A percentile compares a stretch with the other conserved stretches of the same genome.
phyloP scores from a whole-genome alignment of 2,888 invertebrate species.

The Branchellion lobata region DNA sequence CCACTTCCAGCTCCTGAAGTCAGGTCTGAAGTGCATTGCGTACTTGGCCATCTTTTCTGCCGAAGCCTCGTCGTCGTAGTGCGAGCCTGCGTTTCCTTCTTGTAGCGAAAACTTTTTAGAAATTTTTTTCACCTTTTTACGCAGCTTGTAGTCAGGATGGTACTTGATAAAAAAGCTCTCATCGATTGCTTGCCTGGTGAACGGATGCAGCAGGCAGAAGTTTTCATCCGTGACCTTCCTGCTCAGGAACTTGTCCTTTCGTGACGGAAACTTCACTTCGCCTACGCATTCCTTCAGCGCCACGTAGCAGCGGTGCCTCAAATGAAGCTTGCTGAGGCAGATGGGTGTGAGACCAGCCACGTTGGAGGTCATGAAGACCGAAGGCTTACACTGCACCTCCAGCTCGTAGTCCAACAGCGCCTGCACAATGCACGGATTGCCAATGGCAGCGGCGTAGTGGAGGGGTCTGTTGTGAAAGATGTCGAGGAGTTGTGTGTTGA shows the following conservation, averaged over 20 bases:
- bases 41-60: constrained; percentile 10
- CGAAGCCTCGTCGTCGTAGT: constrained; percentile 6
- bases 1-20: constrained; percentile 18
- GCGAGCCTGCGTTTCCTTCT: constrained; percentile 1
- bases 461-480: constrained; percentile 28
- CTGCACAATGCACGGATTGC: constrained; percentile 5
- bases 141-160: neutral
- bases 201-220: neutral
- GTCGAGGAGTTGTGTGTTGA: constrained; percentile 28
- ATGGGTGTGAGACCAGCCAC: constrained; percentile 21
- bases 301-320: constrained; percentile 11
- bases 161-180: constrained; percentile 19
- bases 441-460: constrained; percentile 32
- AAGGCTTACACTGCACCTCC: neutral
- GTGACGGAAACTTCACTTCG: constrained; percentile 30
- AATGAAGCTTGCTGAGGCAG: constrained; percentile 3
- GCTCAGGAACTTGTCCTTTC: neutral
- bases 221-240: neutral
- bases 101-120: neutral
- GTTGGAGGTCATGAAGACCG: constrained; percentile 30
- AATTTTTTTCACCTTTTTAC: constrained; percentile 1
- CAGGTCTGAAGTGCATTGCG: constrained; percentile 27
- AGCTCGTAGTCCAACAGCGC: constrained; percentile 4
- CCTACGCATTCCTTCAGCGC: constrained; percentile 15
- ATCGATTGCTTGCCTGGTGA: neutral